Evolutionary conservation across 2,113 vertebrate species (phyloP).

Genomic region (Gnathonemus echidnorhynchus): DNA sequence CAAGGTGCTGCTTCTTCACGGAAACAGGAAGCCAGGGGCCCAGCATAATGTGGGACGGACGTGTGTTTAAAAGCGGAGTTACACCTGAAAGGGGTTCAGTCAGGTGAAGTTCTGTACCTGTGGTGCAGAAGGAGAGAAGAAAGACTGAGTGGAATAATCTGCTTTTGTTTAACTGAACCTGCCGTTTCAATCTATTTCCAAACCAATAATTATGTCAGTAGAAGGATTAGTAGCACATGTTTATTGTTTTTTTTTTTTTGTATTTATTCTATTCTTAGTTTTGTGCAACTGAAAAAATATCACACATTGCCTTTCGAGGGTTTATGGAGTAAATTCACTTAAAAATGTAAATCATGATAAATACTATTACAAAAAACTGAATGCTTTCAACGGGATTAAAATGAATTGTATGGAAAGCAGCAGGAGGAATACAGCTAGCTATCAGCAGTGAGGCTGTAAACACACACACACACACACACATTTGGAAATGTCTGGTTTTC

Average conservation of each 20-base stretch:
- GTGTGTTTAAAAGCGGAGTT: conserved; percentile 47
- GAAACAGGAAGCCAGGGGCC: conserved; percentile 44
- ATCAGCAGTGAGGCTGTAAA: background rate
- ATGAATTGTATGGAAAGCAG: background rate
- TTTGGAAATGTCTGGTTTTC: background rate
- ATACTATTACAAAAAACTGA: background rate
- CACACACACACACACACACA: background rate
- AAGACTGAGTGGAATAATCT: conserved; percentile 29
- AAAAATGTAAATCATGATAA: background rate
- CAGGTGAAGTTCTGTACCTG: conserved; percentile 55
- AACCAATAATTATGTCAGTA: conserved; percentile 63
- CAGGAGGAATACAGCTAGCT: background rate
- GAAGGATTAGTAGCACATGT: conserved; percentile 45
- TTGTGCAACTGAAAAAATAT: background rate
- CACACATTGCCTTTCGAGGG: background rate
- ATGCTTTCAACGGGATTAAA: background rate
- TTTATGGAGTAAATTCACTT: background rate
- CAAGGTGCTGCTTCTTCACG: conserved; percentile 46
- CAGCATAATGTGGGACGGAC: conserved; percentile 42
- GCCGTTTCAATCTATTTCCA: conserved; percentile 53
- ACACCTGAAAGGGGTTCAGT: conserved; percentile 42
- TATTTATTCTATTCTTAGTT: conserved; percentile 38
- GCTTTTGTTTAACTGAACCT: conserved; percentile 53
- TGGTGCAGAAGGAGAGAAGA: conserved; percentile 29
- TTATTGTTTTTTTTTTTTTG: conserved; percentile 45